These are phyloP conservation scores for Bombylius discolor DNA, from an alignment of 2,888 invertebrate genomes.

Conservation along the genomic window DNA sequence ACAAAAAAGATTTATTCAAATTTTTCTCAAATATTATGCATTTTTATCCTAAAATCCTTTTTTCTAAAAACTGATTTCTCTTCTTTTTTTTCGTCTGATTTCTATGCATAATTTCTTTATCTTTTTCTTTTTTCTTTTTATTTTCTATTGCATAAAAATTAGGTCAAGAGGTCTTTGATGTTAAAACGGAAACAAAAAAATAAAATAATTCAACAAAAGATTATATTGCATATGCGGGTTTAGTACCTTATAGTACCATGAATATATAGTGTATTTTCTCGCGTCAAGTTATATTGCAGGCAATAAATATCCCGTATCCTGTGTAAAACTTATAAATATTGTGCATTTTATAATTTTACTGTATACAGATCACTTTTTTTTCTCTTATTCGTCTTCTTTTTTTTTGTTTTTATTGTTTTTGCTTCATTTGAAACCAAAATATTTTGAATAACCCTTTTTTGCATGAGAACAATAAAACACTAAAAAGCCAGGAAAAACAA, in stretches of 20 bases:
- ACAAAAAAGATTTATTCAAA: too few relatives aligned
- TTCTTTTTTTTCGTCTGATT: too few relatives aligned
- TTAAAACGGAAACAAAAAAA: background rate
- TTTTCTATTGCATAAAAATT: slow-evolving; percentile 4
- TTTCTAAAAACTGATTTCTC: too few relatives aligned
- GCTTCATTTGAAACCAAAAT: slow-evolving; percentile 23
- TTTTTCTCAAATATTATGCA: too few relatives aligned
- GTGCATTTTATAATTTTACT: background rate
- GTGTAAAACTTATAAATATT: too few relatives aligned
- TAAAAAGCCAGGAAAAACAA: background rate
- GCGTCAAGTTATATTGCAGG: background rate
- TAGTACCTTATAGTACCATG: background rate
- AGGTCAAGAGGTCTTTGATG: slow-evolving; percentile 1
- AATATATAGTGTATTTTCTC: background rate
- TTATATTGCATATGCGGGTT: background rate
- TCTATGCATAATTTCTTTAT: too few relatives aligned
- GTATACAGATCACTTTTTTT: background rate
- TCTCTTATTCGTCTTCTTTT: background rate
- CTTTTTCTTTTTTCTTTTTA: background rate
- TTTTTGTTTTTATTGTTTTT: slow-evolving; percentile 12
- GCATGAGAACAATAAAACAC: background rate
- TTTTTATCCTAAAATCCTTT: too few relatives aligned
- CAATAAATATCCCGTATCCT: background rate
- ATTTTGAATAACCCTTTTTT: slow-evolving; percentile 23
- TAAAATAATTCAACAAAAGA: background rate